Base-by-base conservation (phyloP, 2,797 vertebrate genomes). In the Poeciliopsis turneri region DNA sequence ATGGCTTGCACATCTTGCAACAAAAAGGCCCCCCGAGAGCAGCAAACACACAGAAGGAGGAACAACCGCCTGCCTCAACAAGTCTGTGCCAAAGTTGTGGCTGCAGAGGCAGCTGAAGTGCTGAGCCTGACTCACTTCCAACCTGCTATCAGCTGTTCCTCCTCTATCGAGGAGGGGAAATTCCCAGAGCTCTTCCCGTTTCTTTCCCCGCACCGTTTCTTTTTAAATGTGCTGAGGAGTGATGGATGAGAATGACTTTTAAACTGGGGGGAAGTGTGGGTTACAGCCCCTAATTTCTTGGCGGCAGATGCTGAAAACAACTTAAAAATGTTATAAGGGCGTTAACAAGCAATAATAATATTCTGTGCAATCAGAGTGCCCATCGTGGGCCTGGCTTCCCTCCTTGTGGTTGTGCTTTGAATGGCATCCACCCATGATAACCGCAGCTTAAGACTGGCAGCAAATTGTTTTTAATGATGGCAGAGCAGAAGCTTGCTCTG, bases 401-500 rank as follows among this genome's bases (percentile, higher is more conserved):
- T 90, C 79, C 86, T 84, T 93, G 92, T 86, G 92, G 92, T 92
- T 90, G 84, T 51, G 72, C 76, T 77, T 78, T 87, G 87, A 83
- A 82, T 86, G 81, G 78, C 76, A 83, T 78, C 90, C 90, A 76
- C 91, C 90, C 88, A 89, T 84, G 81, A 85, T 93, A 89, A 82
- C 86, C 78, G 78, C 88, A 87, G 83, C 88, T 87, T 84, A 85
- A 82, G 90, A 87, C 93, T 92, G 85, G 87, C 88, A 92, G 88
- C 92, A 91, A 94, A 95, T 93, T 91, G 86, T 74, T 87, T 95
- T 95, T 94, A 94, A 95, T 90, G 69, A 86, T 75, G 74, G 84
- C 75, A 87, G 94, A 90, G 87, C 92, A 84, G 92, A 90, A 55
- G 53, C 23, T 92, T 86, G 89, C 82, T 74, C 82, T 84, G 85